These are phyloP conservation scores for Colistium nudipinnis DNA, from an alignment of 2,113 vertebrate genomes.

Conservation along the genomic window DNA sequence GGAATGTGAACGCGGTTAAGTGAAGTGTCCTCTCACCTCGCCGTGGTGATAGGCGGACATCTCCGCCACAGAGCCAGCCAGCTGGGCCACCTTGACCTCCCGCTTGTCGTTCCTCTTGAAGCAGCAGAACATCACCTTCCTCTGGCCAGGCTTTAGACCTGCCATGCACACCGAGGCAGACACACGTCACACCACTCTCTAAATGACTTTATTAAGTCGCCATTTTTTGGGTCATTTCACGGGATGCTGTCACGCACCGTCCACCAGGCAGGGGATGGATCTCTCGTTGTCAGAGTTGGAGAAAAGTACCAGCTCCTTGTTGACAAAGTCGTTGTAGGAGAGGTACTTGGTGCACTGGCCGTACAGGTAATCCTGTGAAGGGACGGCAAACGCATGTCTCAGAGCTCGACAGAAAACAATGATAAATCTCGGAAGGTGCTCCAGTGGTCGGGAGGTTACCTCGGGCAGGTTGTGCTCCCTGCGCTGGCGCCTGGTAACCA, in stretches of 20 bases:
- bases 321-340: conserved; percentile 96
- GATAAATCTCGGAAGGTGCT: background rate
- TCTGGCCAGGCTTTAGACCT: conserved; percentile 98
- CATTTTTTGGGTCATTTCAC: background rate
- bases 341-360: conserved; percentile 86
- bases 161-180: conserved; percentile 18
- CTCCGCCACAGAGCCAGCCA: conserved; percentile 97
- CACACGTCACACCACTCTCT: background rate
- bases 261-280: conserved; percentile 95
- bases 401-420: background rate
- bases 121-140: conserved; percentile 95
- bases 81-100: conserved; percentile 97
- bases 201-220: background rate
- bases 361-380: conserved; percentile 91
- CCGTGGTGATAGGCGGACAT: conserved; percentile 99
- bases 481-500: conserved; percentile 91
- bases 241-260: conserved; percentile 82
- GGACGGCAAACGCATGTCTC: conserved; percentile 6
- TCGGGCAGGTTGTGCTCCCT: conserved; percentile 93
- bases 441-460: conserved; percentile 66
- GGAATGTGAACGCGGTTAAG: too few relatives aligned
- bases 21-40: conserved; percentile 84
- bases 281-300: conserved; percentile 98
- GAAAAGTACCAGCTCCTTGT: conserved; percentile 96
- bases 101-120: conserved; percentile 96